Evolutionary conservation across 2,888 invertebrate genomes (phyloP), one percentile per base, ranked within the genome.

Genomic region (Eristalinus sepulchralis): DNA sequence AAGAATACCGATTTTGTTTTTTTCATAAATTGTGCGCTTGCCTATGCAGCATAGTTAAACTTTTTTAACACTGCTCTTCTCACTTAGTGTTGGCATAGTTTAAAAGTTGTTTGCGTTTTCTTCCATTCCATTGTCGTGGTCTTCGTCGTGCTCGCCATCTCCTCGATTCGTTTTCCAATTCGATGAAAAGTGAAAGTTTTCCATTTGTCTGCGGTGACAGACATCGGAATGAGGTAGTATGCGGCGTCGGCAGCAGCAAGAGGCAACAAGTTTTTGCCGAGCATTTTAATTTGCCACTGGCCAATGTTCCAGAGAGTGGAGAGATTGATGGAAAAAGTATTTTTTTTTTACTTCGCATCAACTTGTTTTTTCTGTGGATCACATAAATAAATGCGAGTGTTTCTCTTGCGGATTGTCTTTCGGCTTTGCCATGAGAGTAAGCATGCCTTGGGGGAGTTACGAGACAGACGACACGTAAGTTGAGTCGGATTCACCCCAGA

Each of bases 121-220:
- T 36, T 55, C 9, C 27, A 63, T 24, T 31, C 39, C 33, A 34
- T 31, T 27, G 68, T 63, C 39, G 31, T 66, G 36, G 47, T 72
- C 34, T 64, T 72, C 13, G 70, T 70, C 39, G 57, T 73, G 59
- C 47, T 55, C 47, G 47, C 76, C 67, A 57, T 27, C 68, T 77
- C 67, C 76, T 55, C 31, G 27, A 67, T 76, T 70, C 57, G 68
- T 59, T 78, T 75, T 81, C 68, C 64, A 70, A 63, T 72, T 81
- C 17, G 36, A 73, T 53, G 73, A 81, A 85, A 85, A 85, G 85
- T 85, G 85, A 85, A 85, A 85, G 85, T 85, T 73, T 78, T 70
- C 47, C 68, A 81, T 67, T 81, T 71, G 22, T 62, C 67, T 53
- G 63, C 24, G 64, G 62, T 60, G 34, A 72, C 59, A 77, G 73